Percentiles rank a stretch among this genome's conserved stretches.
These are phyloP conservation scores for Saccostrea echinata DNA, from an alignment of 1,140 invertebrate genomes.

Conservation along the genomic window DNA sequence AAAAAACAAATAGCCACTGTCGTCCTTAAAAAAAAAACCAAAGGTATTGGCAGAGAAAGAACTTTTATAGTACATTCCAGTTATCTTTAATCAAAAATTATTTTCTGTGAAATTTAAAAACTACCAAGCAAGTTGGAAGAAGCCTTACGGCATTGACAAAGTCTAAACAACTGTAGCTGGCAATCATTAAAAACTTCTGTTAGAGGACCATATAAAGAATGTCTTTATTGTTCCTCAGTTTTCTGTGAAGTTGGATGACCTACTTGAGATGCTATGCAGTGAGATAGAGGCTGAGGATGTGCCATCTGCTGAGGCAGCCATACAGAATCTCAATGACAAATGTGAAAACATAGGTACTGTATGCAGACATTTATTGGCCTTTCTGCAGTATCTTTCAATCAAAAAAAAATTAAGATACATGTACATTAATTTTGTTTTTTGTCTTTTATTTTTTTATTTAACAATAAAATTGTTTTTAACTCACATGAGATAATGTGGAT, in stretches of 20 bases:
- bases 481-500: too few species aligned
- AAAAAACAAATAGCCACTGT: not conserved
- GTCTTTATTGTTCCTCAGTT: constrained; percentile 63
- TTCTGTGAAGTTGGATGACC: constrained; percentile 73
- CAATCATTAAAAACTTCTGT: not conserved
- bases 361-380: too few species aligned
- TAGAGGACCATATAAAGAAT: too few species aligned
- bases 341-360: constrained; percentile 72
- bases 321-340: constrained; percentile 73
- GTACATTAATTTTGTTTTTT: too few species aligned
- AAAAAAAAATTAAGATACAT: too few species aligned
- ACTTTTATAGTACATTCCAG: not conserved
- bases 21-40: not conserved
- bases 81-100: not conserved
- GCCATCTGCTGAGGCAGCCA: constrained; percentile 78
- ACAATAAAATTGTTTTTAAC: too few species aligned
- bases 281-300: constrained; percentile 86
- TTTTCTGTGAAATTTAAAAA: not conserved
- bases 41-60: not conserved
- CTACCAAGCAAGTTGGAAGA: too few species aligned
- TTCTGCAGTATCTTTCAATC: too few species aligned
- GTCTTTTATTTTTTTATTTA: too few species aligned
- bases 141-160: too few species aligned
- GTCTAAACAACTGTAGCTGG: not conserved
- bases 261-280: constrained; percentile 78